phyloP scores from a whole-genome alignment of 2,888 invertebrate genomes.

The Cephonodes hylas region DNA sequence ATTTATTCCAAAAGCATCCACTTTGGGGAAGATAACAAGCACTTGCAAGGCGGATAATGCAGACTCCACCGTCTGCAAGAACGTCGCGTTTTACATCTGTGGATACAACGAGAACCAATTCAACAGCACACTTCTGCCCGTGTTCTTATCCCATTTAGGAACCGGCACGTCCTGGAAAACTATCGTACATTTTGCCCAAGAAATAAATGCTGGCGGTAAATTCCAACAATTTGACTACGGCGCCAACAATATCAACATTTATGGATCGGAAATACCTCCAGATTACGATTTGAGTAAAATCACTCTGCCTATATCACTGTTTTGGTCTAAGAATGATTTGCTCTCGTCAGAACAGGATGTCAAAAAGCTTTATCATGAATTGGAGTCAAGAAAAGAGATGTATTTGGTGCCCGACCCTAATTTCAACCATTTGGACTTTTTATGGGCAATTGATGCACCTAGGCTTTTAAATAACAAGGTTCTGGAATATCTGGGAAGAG shows the following conservation, averaged over 20 bases:
- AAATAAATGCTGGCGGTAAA: conserved; percentile 72
- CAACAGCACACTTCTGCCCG: conserved; percentile 85
- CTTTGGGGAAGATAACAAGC: conserved; percentile 79
- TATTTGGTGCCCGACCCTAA: conserved; percentile 80
- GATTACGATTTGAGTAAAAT: conserved; percentile 82
- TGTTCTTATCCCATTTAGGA: conserved; percentile 85
- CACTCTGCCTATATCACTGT: conserved; percentile 82
- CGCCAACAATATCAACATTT: conserved; percentile 76
- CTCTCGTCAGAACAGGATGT: conserved; percentile 85
- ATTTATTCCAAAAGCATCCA: conserved; percentile 84
- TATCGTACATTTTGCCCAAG: conserved; percentile 85
- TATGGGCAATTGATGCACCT: conserved; percentile 83
- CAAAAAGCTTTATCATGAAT: conserved; percentile 59
- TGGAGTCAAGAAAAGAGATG: conserved; percentile 74
- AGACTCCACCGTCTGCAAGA: conserved; percentile 84
- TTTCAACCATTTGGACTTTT: conserved; percentile 88
- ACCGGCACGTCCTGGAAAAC: conserved; percentile 89
- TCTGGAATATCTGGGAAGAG: conserved; percentile 45
- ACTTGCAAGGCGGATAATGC: conserved; percentile 78
- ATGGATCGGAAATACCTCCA: conserved; percentile 81
- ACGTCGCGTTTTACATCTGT: conserved; percentile 85
- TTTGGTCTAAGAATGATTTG: conserved; percentile 86
- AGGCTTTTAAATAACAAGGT: conserved; percentile 80
- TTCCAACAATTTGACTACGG: conserved; percentile 88
- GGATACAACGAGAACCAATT: conserved; percentile 87